Conservation (phyloP, 2,113 vertebrate genomes). For the Peromyscus polionotus region DNA sequence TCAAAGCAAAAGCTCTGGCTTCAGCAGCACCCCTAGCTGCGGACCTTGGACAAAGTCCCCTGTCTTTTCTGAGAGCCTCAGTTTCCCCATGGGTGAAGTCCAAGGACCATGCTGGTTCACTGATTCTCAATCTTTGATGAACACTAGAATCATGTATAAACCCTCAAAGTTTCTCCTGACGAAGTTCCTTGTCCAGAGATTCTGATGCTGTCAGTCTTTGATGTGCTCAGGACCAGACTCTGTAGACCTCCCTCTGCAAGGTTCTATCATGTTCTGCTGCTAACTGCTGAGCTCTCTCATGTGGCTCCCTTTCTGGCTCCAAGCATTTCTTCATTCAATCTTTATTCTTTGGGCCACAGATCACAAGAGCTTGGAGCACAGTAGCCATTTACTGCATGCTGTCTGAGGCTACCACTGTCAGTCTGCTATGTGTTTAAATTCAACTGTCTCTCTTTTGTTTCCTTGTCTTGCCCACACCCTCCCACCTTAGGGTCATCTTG, state of each 20-base stretch:
- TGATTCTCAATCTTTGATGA: neutral
- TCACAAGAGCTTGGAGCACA: neutral
- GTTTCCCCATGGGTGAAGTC: neutral
- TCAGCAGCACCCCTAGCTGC: neutral
- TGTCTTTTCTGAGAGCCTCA: neutral
- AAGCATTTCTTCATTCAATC: neutral
- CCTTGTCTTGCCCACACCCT: neutral
- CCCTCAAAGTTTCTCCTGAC: neutral
- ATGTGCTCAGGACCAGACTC: rapidly evolving
- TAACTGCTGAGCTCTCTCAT: neutral
- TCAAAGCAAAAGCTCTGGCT: neutral
- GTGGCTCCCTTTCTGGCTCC: neutral
- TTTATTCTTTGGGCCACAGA: neutral
- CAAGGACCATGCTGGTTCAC: neutral
- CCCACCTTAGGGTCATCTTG: no score
- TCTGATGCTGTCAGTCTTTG: neutral
- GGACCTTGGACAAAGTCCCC: neutral
- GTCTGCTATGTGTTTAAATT: rapidly evolving
- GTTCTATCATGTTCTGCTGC: neutral
- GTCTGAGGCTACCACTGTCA: neutral
- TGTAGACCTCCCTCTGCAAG: neutral
- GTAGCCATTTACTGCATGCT: rapidly evolving
- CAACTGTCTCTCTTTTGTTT: neutral
- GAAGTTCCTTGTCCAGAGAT: neutral
- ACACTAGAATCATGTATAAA: neutral